Evolutionary conservation across 2,797 vertebrate genomes (phyloP), one percentile per base, ranked within the genome.

Genomic region (Cynodonichthys magdalenae): DNA sequence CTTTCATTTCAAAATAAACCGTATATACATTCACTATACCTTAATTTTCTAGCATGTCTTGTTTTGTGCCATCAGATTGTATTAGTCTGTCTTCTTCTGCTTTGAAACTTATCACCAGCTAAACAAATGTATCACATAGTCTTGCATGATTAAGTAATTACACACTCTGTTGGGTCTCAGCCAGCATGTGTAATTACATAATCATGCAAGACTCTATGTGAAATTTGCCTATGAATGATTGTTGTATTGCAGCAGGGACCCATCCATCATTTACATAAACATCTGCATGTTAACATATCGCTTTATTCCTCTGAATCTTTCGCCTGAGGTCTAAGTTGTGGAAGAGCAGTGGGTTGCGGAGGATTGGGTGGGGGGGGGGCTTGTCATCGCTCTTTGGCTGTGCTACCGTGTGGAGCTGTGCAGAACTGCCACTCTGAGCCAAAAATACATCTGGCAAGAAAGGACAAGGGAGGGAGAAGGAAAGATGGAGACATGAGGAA

Each of bases 391-490:
- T 87, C 69, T 59, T 54, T 69, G 79, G 79, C 79, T 86, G 79
- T 80, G 85, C 74, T 84, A 57, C 82, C 69, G 74, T 78, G 79
- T 78, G 75, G 78, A 87, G 84, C 77, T 46, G 68, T 88, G 85
- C 84, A 74, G 80, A 88, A 84, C 85, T 91, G 86, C 87, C 84
- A 89, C 79, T 86, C 89, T 70, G 88, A 90, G 89, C 89, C 90
- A 90, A 90, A 91, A 92, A 92, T 92, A 92, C 86, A 87, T 91
- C 85, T 88, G 87, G 86, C 75, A 73, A 78, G 83, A 86, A 82
- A 79, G 80, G 78, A 82, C 80, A 84, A 71, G 78, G 72, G 73
- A 80, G 73, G 72, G 79, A 76, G 69, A 72, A 52, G 62, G 74
- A 73, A 69, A 78, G 84, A 80, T 79, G 84, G 78, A 86, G 84